Conservation (phyloP, 37 sponge, comb jelly and placozoan species). For the Eunapius fragilis region DNA sequence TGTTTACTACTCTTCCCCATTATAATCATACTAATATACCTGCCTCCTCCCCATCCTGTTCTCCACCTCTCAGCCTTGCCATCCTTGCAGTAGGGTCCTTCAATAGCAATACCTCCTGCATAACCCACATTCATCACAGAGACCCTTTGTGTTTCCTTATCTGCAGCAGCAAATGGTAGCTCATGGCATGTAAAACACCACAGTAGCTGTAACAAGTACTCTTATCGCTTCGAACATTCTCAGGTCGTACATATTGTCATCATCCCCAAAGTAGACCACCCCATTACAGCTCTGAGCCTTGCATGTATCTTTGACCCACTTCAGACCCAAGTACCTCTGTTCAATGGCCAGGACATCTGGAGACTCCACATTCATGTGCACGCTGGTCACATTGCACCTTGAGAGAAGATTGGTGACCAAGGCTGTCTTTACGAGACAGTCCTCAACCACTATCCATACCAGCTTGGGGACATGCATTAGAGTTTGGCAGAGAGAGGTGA, state of each 20-base stretch:
- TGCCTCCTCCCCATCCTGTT: not conserved
- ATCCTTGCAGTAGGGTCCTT: slow-evolving; percentile 82
- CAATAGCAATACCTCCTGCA: slow-evolving; percentile 74
- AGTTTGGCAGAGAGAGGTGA: slow-evolving; percentile 85
- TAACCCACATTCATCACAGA: slow-evolving; percentile 90
- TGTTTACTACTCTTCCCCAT: too few species aligned
- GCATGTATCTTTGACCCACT: not conserved
- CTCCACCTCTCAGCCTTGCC: slow-evolving; percentile 59
- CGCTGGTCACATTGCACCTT: slow-evolving; percentile 16
- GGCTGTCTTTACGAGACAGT: slow-evolving; percentile 65
- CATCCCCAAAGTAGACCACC: slow-evolving; percentile 93
- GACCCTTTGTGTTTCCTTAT: slow-evolving; percentile 72
- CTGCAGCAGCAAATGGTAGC: slow-evolving; percentile 9
- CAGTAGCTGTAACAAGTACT: too few species aligned
- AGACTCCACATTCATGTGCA: slow-evolving; percentile 51
- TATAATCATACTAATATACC: not conserved
- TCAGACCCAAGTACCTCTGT: not conserved
- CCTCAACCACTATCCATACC: slow-evolving; percentile 96
- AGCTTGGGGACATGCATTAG: slow-evolving; percentile 84
- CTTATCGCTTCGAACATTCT: slow-evolving; percentile 85
- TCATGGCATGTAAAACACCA: not conserved
- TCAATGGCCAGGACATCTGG: not conserved
- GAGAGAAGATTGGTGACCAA: slow-evolving; percentile 71
- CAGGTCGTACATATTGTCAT: slow-evolving; percentile 88
- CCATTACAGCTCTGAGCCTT: slow-evolving; percentile 30